These are phyloP conservation scores for Mormyrus lacerda DNA, from an alignment of 2,113 vertebrate species.

Conservation along the genomic window DNA sequence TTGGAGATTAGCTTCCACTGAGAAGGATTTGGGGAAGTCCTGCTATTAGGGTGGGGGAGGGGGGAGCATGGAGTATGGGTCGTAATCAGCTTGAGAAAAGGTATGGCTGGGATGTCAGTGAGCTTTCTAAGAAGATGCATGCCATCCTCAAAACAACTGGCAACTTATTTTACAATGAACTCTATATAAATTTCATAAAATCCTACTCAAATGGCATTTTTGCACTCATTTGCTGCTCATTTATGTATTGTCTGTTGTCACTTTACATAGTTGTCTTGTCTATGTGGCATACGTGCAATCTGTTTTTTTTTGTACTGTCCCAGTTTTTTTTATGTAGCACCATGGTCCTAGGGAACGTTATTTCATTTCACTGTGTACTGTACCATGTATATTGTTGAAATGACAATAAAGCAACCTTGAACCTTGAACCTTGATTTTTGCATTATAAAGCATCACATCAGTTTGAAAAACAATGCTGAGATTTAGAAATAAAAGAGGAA, in stretches of 20 bases:
- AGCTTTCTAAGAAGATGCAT: background rate
- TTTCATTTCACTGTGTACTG: too few species aligned
- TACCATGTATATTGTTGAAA: too few species aligned
- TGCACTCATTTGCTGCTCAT: too few species aligned
- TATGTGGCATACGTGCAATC: too few species aligned
- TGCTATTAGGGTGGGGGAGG: conserved; percentile 30
- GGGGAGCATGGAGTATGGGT: background rate
- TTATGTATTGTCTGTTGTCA: too few species aligned
- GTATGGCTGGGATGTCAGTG: conserved; percentile 19
- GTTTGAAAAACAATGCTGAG: background rate
- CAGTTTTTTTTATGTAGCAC: too few species aligned
- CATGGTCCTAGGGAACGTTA: too few species aligned
- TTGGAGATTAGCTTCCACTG: conserved; percentile 47
- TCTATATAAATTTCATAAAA: background rate
- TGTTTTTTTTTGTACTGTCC: too few species aligned
- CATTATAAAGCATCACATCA: background rate
- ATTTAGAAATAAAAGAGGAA: background rate
- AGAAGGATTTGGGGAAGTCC: conserved; percentile 36
- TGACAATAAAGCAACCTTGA: too few species aligned
- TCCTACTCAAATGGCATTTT: background rate
- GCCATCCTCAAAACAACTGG: background rate
- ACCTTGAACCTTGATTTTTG: too few species aligned
- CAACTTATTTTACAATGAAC: background rate
- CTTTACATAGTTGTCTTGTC: too few species aligned
- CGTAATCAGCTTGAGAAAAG: background rate